Base-by-base conservation (phyloP, 1,140 invertebrate species). In the Bombus haemorrhoidalis region DNA sequence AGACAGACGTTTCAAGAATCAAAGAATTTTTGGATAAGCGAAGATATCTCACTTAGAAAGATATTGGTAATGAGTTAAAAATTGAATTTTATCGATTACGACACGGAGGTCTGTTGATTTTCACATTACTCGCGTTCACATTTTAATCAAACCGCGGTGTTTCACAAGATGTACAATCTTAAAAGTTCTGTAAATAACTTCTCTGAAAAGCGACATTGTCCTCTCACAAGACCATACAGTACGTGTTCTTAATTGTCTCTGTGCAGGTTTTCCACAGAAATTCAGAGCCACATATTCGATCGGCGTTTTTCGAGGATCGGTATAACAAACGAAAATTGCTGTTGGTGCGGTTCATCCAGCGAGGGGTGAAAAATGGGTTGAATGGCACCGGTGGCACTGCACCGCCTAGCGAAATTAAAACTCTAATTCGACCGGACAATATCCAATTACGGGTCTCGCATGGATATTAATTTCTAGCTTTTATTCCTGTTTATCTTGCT, bases 401-500 rank as follows among this genome's bases (percentile, higher is more conserved):
- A 53, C 90, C 91, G 92, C 93, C 91, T 93, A 94, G 92, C 91
- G 87, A 94, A 94, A 94, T 94, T 94, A 94, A 95, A 94, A 93
- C 91, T 93, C 93, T 94, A 94, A 94, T 94, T 93, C 91, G 91
- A 92, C 93, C 88, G 92, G 92, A 94, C 94, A 94, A 95, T 95
- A 94, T 94, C 93, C 94, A 95, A 95, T 95, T 95, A 94, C 91
- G 87, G 86, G 86, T 85, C 85, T 76, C 86, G 85, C 87, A 89
- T 88, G 92, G 93, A 93, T 94, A 93, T 94, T 93, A 93, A 93
- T 93, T 92, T 85, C 91, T 87, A 89, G 87, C 88, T 93, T 93
- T 93, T 92, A 91, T 92, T 93, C 89, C 68, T 68, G 72, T 86
- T 87, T 87, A 75, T 87, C 64, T 87, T 81, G 39, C 53, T 64